These are phyloP conservation scores for Brachionus koreanus DNA, from an alignment of 1,140 invertebrate genomes.

Conservation along the genomic window DNA sequence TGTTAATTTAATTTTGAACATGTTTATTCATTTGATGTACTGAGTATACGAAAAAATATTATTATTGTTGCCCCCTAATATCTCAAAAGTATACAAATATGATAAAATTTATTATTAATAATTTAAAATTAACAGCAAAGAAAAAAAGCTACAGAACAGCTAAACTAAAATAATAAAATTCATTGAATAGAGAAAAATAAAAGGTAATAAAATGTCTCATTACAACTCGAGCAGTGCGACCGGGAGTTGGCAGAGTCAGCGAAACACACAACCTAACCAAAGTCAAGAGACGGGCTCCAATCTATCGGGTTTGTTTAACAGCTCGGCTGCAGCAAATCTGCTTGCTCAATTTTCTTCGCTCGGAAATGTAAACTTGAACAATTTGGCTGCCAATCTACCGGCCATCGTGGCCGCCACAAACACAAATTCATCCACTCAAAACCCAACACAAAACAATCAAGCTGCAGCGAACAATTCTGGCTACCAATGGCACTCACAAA, in stretches of 20 bases:
- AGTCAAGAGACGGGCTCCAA: background rate
- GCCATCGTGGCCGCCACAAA: background rate
- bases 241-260: constrained; percentile 26
- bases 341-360: constrained; percentile 1
- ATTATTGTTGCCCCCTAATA: too few species aligned
- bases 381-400: background rate
- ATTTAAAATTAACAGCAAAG: too few species aligned
- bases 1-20: too few species aligned
- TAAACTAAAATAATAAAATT: background rate
- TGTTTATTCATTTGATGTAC: too few species aligned
- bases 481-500: constrained; percentile 33
- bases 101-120: too few species aligned
- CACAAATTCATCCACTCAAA: background rate
- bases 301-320: background rate
- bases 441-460: background rate
- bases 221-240: background rate
- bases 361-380: background rate
- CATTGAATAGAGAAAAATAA: too few species aligned
- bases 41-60: too few species aligned
- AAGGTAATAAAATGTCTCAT: constrained; percentile 11
- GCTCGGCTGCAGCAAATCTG: background rate
- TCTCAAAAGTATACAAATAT: too few species aligned
- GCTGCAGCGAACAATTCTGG: background rate
- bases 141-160: too few species aligned
- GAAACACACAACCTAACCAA: background rate